Percentiles rank a stretch among this genome's conserved stretches.
These are phyloP conservation scores for Coboldia fuscipes DNA, from an alignment of 1,140 invertebrate genomes.

Conservation along the genomic window DNA sequence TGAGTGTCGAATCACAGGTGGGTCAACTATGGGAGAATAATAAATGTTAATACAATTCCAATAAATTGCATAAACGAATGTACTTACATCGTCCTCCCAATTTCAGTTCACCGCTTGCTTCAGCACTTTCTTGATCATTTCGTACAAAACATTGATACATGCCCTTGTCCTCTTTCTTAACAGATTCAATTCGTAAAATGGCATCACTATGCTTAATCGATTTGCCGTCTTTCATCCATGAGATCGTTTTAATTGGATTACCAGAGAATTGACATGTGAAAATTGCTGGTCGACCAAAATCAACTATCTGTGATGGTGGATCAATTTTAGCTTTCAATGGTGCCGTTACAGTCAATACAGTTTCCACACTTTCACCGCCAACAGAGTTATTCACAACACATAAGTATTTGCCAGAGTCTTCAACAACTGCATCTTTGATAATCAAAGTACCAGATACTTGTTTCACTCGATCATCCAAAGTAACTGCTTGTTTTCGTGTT, in stretches of 20 bases:
- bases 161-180: constrained; percentile 86
- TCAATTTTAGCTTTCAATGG: constrained; percentile 70
- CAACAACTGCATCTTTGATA: constrained; percentile 71
- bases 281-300: constrained; percentile 74
- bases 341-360: constrained; percentile 78
- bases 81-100: constrained; percentile 70
- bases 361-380: constrained; percentile 79
- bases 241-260: constrained; percentile 70
- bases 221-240: constrained; percentile 85
- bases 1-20: constrained; percentile 65
- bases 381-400: constrained; percentile 89
- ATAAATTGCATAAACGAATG: not conserved
- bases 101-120: constrained; percentile 78
- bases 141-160: constrained; percentile 95
- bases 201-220: constrained; percentile 55
- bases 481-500: constrained; percentile 59
- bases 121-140: constrained; percentile 84
- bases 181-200: constrained; percentile 62
- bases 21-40: constrained; percentile 39
- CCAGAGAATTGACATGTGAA: constrained; percentile 81
- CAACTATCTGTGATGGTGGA: constrained; percentile 74
- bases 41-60: not conserved
- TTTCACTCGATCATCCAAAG: constrained; percentile 66
- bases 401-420: constrained; percentile 82
- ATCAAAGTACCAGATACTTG: constrained; percentile 88